Evolutionary conservation across 2,113 vertebrate genomes (phyloP).

Genomic region (Lathamus discolor): DNA sequence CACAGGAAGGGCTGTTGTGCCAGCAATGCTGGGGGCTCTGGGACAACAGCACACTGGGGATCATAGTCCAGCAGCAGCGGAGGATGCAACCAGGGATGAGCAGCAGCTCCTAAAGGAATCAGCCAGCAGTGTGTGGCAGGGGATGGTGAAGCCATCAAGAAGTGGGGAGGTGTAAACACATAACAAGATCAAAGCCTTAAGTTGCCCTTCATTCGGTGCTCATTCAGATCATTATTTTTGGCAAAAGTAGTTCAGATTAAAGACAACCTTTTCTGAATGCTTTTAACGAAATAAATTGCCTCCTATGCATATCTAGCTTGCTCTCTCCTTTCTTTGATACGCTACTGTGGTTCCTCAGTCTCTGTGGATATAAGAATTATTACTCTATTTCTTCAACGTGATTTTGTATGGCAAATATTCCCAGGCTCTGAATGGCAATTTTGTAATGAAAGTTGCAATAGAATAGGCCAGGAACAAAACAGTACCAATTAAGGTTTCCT

Average conservation of each 20-base stretch:
- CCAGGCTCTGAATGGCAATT: background rate
- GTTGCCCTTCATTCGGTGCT: background rate
- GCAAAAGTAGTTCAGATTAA: background rate
- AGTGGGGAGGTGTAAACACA: background rate
- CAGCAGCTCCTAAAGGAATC: background rate
- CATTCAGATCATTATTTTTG: background rate
- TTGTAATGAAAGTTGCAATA: background rate
- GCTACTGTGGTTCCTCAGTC: background rate
- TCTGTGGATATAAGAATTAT: background rate
- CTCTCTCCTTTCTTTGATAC: background rate
- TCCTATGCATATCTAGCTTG: background rate
- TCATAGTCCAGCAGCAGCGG: accelerated
- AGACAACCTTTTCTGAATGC: background rate
- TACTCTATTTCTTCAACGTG: background rate
- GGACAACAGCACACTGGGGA: accelerated
- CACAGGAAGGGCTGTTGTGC: background rate
- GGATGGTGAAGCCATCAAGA: background rate
- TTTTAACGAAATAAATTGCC: constrained; percentile 6
- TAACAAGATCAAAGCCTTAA: background rate
- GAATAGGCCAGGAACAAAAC: background rate
- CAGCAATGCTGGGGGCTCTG: background rate
- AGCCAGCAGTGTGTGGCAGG: background rate
- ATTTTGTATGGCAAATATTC: constrained; percentile 14
- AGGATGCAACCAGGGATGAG: background rate
- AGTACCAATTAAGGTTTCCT: background rate